Evolutionary conservation across 2,113 vertebrate genomes (phyloP).

Genomic region (Dicerorhinus sumatrensis): DNA sequence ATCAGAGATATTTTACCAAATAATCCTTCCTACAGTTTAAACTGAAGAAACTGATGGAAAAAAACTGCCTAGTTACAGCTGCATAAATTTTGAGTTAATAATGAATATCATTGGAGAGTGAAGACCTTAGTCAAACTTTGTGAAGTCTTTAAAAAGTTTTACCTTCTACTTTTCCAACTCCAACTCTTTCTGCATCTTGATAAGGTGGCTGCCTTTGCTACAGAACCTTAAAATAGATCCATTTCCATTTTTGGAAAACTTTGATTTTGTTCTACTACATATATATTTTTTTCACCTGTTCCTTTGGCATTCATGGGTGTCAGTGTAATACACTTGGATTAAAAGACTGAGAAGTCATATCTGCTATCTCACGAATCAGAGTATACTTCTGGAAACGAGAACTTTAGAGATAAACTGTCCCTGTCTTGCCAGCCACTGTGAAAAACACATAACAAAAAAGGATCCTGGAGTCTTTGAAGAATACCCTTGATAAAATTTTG

Average conservation of each 20-base stretch:
- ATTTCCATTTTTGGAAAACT: conserved; percentile 71
- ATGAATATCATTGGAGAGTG: conserved; percentile 19
- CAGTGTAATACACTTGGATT: conserved; percentile 51
- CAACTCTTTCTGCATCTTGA: conserved; percentile 22
- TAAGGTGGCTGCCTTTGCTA: conserved; percentile 18
- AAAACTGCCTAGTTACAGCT: not conserved
- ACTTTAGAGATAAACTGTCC: conserved; percentile 63
- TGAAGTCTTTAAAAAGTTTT: conserved; percentile 43
- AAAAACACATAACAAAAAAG: conserved; percentile 72
- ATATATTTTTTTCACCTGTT: conserved; percentile 20
- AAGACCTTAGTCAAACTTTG: conserved; percentile 3
- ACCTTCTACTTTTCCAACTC: conserved; percentile 47
- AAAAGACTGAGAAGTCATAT: conserved; percentile 56
- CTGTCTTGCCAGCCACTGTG: conserved; percentile 48
- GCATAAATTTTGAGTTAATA: conserved; percentile 40
- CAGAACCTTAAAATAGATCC: conserved; percentile 60
- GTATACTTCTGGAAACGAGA: conserved; percentile 56
- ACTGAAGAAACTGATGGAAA: not conserved
- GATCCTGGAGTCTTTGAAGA: conserved; percentile 60
- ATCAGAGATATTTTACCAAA: conserved; percentile 43
- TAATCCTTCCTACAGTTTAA: not conserved
- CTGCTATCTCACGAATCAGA: conserved; percentile 67
- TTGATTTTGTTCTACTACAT: conserved; percentile 62
- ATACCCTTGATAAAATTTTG: conserved; percentile 62
- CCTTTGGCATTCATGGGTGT: conserved; percentile 53